These are phyloP conservation scores for Xiphorhynchus erythropygius DNA, from an alignment of 2,797 vertebrate genomes.

Conservation along the genomic window DNA sequence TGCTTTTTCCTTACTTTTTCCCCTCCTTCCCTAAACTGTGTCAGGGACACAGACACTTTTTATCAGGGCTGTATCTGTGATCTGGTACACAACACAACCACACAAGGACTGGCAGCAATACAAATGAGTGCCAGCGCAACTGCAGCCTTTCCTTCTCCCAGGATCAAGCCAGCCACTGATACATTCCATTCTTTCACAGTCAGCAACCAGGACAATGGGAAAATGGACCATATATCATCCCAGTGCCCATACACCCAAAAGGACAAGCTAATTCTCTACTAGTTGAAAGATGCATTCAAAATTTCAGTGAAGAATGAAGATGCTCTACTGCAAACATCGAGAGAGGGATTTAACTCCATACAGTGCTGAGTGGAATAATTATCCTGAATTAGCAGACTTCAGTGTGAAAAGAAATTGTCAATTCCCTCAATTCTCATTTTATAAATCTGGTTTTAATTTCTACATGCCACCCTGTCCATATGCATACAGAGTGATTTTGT, in stretches of 20 bases:
- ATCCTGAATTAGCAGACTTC: neutral
- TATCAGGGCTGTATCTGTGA: neutral
- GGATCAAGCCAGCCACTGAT: neutral
- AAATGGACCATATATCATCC: neutral
- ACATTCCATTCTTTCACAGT: neutral
- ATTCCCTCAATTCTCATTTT: neutral
- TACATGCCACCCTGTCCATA: neutral
- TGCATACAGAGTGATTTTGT: neutral
- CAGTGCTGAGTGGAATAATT: neutral
- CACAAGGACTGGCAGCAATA: neutral
- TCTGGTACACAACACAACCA: no score
- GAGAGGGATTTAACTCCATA: neutral
- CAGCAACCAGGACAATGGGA: neutral
- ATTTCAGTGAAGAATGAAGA: neutral
- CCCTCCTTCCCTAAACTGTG: neutral
- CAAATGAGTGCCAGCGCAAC: neutral
- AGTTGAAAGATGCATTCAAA: neutral
- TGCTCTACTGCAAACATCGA: neutral
- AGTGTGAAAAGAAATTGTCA: neutral
- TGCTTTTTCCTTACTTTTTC: no score
- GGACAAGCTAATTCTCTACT: neutral
- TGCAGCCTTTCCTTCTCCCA: neutral
- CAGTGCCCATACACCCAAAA: neutral
- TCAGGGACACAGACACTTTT: neutral
- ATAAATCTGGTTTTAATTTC: neutral